phyloP scores from a whole-genome alignment of 1,140 invertebrate genomes.

The Heliconius hermathena region DNA sequence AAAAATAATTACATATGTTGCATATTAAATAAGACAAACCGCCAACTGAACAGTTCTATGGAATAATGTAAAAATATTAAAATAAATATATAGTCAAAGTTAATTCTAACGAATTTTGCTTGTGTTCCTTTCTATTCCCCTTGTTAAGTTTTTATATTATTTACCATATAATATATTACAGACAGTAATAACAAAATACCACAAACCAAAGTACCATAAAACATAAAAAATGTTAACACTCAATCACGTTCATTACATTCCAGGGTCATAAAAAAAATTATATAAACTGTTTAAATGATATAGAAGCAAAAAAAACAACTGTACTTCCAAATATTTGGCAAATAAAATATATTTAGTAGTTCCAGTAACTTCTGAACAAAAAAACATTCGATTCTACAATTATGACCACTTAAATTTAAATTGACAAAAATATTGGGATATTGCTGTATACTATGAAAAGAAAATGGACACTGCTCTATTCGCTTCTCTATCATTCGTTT shows the following conservation, averaged over 20 bases:
- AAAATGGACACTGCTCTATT: no score
- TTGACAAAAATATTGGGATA: no score
- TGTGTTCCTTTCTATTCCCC: no score
- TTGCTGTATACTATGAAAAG: no score
- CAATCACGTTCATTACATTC: background rate
- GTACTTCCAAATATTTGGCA: no score
- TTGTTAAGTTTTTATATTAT: background rate
- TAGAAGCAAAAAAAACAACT: background rate
- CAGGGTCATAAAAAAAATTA: background rate
- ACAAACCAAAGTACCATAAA: background rate
- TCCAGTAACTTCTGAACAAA: no score
- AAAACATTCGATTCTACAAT: no score
- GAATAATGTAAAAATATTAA: background rate
- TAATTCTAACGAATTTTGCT: no score
- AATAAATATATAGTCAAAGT: background rate
- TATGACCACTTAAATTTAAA: no score
- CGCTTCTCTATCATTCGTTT: no score
- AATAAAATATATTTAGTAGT: no score
- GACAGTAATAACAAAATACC: background rate
- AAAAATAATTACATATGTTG: background rate
- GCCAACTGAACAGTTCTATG: background rate
- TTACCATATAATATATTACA: background rate
- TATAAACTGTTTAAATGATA: background rate
- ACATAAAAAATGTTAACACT: background rate
- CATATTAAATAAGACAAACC: background rate